Conservation (phyloP, 2,888 invertebrate species). For the Polymixis lichenea region DNA sequence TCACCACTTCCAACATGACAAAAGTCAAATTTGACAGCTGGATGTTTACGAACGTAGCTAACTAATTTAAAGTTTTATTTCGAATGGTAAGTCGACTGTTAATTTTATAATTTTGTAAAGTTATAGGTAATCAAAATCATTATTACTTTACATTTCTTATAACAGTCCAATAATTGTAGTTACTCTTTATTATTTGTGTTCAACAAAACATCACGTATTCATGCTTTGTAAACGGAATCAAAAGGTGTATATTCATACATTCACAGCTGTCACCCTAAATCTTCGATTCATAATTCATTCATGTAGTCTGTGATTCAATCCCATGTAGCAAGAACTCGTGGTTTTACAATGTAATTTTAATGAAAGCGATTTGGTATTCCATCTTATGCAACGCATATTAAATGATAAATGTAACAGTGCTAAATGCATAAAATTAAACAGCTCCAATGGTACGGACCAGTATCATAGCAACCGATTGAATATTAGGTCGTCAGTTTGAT, state of each 20-base stretch:
- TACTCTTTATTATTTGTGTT: not conserved
- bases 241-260: constrained; percentile 32
- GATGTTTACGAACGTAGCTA: constrained; percentile 44
- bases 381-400: constrained; percentile 2
- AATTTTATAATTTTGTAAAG: not conserved
- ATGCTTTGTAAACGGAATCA: constrained; percentile 35
- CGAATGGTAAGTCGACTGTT: not conserved
- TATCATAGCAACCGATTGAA: not conserved
- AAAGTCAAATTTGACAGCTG: constrained; percentile 85
- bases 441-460: not conserved
- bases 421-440: constrained; percentile 15
- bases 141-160: not conserved
- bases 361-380: constrained; percentile 17
- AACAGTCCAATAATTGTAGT: not conserved
- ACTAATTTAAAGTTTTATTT: not conserved
- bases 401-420: constrained; percentile 7
- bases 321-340: constrained; percentile 8
- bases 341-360: not conserved
- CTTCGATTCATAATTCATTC: not conserved
- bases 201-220: not conserved
- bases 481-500: not conserved
- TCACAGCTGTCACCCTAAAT: constrained; percentile 39
- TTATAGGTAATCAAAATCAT: not conserved
- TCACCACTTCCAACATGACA: constrained; percentile 89
- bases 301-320: too few species aligned